phyloP scores from a whole-genome alignment of 2,888 invertebrate genomes.

The Teleiodes luculella region DNA sequence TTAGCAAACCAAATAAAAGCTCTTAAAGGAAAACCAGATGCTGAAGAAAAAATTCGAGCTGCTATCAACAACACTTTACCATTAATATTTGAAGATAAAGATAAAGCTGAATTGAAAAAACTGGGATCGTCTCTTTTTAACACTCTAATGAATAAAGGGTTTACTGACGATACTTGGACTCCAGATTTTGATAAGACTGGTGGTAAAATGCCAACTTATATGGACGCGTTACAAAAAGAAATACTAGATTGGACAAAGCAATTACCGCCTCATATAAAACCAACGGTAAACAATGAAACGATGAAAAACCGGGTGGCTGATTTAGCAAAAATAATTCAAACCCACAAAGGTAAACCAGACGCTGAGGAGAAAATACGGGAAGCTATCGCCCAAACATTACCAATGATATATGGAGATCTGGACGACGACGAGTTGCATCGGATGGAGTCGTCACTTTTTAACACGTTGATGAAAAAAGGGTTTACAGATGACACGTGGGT shows the following conservation, averaged over 20 bases:
- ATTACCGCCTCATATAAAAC: slow-evolving; percentile 19
- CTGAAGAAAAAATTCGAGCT: slow-evolving; percentile 17
- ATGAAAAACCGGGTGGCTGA: slow-evolving; percentile 20
- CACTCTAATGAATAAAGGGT: slow-evolving; percentile 19
- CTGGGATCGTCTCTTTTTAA: slow-evolving; percentile 20
- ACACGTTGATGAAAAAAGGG: neutral
- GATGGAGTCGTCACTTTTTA: neutral
- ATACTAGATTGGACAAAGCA: slow-evolving; percentile 26
- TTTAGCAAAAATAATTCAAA: slow-evolving; percentile 22
- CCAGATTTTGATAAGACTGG: neutral
- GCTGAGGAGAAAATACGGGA: slow-evolving; percentile 17
- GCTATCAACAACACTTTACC: slow-evolving; percentile 19
- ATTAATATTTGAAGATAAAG: slow-evolving; percentile 13
- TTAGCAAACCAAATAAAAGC: slow-evolving; percentile 22
- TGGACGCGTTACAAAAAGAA: slow-evolving; percentile 24
- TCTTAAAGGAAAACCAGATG: slow-evolving; percentile 16
- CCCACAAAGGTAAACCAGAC: slow-evolving; percentile 15
- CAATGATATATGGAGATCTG: slow-evolving; percentile 13
- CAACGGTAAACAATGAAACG: slow-evolving; percentile 11
- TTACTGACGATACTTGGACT: slow-evolving; percentile 15
- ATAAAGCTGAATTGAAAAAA: slow-evolving; percentile 19
- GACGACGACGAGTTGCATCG: neutral
- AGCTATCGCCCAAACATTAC: slow-evolving; percentile 19
- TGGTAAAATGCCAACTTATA: slow-evolving; percentile 13
- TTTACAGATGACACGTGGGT: neutral